A percentile compares a stretch with the other conserved stretches of the same genome.
phyloP scores from a whole-genome alignment of 2,113 vertebrate species.

The Sylvietta virens region DNA sequence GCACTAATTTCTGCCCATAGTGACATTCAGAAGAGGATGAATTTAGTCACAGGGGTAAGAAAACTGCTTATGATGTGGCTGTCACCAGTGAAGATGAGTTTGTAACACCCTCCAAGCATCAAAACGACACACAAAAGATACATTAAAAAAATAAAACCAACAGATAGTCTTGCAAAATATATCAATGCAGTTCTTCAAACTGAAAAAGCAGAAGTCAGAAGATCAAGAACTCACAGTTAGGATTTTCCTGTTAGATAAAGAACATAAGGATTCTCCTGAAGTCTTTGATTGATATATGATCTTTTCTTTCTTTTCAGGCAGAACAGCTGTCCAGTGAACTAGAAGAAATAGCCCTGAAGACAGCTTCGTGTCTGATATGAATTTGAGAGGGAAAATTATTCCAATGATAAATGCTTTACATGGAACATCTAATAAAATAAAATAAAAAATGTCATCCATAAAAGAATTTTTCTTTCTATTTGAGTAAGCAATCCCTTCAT shows the following conservation, averaged over 20 bases:
- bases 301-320: conserved; percentile 59
- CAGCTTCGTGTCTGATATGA: conserved; percentile 42
- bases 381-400: conserved; percentile 49
- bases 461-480: conserved; percentile 9
- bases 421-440: background rate
- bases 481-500: background rate
- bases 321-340: conserved; percentile 56
- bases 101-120: conserved; percentile 10
- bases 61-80: conserved; percentile 13
- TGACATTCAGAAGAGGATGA: background rate
- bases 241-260: conserved; percentile 28
- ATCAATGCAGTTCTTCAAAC: background rate
- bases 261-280: conserved; percentile 46
- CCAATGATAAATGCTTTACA: conserved; percentile 21
- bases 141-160: background rate
- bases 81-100: background rate
- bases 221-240: conserved; percentile 1
- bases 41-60: conserved; percentile 6
- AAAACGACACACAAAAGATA: background rate
- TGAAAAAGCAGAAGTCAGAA: background rate
- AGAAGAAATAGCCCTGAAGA: conserved; percentile 57
- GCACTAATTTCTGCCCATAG: conserved; percentile 11
- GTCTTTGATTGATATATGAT: conserved; percentile 48
- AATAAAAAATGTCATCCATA: background rate
- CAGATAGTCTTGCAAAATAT: background rate